These are phyloP conservation scores for Platalea minor DNA, from an alignment of 2,797 vertebrate species.

Conservation along the genomic window DNA sequence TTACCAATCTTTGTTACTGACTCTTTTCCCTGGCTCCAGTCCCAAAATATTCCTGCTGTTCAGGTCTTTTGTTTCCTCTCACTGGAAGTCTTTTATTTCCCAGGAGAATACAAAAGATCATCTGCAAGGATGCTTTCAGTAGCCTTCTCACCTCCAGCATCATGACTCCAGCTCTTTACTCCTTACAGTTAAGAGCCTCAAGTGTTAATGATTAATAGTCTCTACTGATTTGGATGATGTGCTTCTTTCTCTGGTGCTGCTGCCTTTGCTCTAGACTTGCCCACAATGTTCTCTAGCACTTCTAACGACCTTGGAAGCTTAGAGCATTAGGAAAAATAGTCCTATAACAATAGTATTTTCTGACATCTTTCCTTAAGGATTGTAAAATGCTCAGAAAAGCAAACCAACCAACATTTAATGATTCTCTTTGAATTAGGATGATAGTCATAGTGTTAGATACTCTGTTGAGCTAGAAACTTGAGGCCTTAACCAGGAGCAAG, in stretches of 20 bases:
- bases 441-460: neutral
- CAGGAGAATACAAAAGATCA: conserved; percentile 49
- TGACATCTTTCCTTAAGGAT: neutral
- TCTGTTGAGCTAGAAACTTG: neutral
- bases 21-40: conserved; percentile 71
- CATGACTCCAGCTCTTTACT: neutral
- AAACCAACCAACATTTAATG: neutral
- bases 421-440: neutral
- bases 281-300: neutral
- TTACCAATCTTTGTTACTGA: conserved; percentile 74
- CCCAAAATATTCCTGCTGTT: conserved; percentile 74
- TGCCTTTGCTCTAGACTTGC: neutral
- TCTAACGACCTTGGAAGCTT: neutral
- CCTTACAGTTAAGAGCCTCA: neutral
- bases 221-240: neutral
- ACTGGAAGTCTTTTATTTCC: conserved; percentile 55
- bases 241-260: neutral
- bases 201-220: neutral
- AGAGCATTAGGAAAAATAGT: neutral
- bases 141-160: conserved; percentile 26
- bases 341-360: neutral
- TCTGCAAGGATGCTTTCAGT: conserved; percentile 34
- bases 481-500: neutral
- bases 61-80: conserved; percentile 72
- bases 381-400: neutral